These are phyloP conservation scores for Harpegnathos saltator DNA, from an alignment of 1,140 invertebrate species.

Conservation along the genomic window DNA sequence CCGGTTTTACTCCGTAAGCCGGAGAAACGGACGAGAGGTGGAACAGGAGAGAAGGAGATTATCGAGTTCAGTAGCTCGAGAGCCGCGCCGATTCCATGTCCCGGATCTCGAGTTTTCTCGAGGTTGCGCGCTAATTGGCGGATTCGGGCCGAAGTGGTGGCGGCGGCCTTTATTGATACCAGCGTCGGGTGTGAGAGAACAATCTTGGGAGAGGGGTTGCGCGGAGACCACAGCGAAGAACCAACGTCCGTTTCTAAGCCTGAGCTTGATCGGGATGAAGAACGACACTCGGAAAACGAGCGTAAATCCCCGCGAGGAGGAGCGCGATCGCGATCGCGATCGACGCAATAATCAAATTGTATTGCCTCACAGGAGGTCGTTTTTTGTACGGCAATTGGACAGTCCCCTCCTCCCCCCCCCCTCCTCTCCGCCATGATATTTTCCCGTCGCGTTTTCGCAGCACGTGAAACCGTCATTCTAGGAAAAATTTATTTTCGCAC, in stretches of 20 bases:
- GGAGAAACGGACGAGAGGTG: not conserved
- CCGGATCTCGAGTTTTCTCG: slow-evolving; percentile 43
- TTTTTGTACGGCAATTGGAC: no score
- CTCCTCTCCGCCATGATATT: no score
- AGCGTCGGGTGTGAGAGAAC: slow-evolving; percentile 10
- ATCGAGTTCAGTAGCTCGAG: slow-evolving; percentile 35
- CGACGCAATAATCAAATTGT: not conserved
- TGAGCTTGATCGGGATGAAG: not conserved
- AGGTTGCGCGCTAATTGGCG: slow-evolving; percentile 47
- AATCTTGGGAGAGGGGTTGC: not conserved
- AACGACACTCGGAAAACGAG: not conserved
- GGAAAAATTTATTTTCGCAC: slow-evolving; percentile 20
- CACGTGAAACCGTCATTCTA: not conserved
- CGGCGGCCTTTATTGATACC: slow-evolving; percentile 18
- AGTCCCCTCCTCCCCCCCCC: no score
- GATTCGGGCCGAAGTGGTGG: not conserved
- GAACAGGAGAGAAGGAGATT: slow-evolving; percentile 5
- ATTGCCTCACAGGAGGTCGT: no score
- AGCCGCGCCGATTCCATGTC: slow-evolving; percentile 19
- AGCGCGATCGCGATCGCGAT: not conserved
- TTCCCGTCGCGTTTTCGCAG: no score
- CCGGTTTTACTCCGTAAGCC: not conserved
- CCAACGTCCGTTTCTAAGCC: not conserved
- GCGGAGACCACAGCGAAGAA: not conserved
- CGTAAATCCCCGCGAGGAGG: not conserved